Conservation (phyloP, 2,797 vertebrate genomes). For the Alauda arvensis region DNA sequence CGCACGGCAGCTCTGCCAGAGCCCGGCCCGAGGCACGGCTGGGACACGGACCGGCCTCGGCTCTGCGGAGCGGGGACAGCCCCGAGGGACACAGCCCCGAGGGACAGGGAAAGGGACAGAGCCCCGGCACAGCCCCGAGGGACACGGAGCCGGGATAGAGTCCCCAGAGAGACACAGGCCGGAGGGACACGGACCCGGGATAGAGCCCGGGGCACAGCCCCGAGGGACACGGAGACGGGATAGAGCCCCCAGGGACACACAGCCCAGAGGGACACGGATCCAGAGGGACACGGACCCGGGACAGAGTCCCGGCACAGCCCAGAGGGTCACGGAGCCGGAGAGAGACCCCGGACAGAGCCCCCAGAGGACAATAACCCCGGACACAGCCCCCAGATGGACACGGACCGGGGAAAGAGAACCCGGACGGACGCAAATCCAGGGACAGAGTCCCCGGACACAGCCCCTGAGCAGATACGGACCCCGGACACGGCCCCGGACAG, state of each 20-base stretch:
- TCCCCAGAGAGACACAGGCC: too few species aligned
- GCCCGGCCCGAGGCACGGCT: background rate
- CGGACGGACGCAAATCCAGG: too few species aligned
- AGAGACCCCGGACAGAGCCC: background rate
- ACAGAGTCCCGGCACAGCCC: background rate
- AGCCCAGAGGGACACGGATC: background rate
- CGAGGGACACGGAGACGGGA: background rate
- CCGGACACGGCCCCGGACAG: background rate
- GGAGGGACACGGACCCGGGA: background rate
- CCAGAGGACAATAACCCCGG: background rate
- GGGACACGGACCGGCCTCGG: background rate
- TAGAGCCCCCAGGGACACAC: accelerated
- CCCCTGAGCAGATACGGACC: too few species aligned
- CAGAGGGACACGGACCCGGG: background rate
- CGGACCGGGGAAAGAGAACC: too few species aligned
- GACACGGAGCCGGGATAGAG: too few species aligned
- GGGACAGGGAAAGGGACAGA: background rate
- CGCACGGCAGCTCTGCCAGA: background rate
- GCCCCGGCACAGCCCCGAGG: too few species aligned
- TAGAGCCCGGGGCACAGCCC: background rate
- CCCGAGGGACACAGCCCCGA: too few species aligned
- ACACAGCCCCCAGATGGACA: background rate
- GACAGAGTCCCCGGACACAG: background rate
- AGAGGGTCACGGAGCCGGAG: background rate
- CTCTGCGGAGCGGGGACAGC: too few species aligned